A percentile compares a stretch with the other conserved stretches of the same genome.
phyloP scores from a whole-genome alignment of 1,140 invertebrate species.

The Elymnias hypermnestra region DNA sequence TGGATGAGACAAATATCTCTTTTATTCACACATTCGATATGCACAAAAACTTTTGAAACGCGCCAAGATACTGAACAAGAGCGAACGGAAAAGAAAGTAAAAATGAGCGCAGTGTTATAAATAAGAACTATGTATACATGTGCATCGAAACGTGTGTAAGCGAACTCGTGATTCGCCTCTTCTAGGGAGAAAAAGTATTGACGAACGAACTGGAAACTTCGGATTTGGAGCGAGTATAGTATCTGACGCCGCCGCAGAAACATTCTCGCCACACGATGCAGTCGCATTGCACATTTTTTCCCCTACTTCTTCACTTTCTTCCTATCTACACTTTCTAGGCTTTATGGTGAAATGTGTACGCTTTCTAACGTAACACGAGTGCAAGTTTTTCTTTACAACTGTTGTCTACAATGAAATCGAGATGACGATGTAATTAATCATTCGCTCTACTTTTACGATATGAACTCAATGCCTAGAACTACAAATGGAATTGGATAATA shows the following conservation, averaged over 20 bases:
- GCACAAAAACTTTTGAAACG: constrained; percentile 25
- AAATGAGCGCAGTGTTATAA: constrained; percentile 70
- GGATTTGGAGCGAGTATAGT: constrained; percentile 56
- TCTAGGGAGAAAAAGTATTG: constrained; percentile 60
- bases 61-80: constrained; percentile 49
- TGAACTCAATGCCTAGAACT: too few species aligned
- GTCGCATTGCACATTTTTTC: constrained; percentile 55
- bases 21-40: constrained; percentile 7
- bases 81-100: constrained; percentile 74
- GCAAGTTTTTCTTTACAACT: constrained; percentile 66
- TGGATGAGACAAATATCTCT: constrained; percentile 6
- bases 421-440: constrained; percentile 49
- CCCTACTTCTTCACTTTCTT: constrained; percentile 73
- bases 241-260: constrained; percentile 11
- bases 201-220: constrained; percentile 50
- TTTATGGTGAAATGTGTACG: constrained; percentile 70
- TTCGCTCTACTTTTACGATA: too few species aligned
- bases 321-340: constrained; percentile 71
- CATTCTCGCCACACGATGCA: constrained; percentile 48
- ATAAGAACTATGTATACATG: constrained; percentile 60
- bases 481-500: too few species aligned
- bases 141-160: constrained; percentile 50
- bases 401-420: constrained; percentile 67
- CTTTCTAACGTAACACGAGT: constrained; percentile 71
- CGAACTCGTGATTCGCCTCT: constrained; percentile 47